Base-by-base conservation (phyloP, 2,888 invertebrate species). In the Mechanitis mazaeus region DNA sequence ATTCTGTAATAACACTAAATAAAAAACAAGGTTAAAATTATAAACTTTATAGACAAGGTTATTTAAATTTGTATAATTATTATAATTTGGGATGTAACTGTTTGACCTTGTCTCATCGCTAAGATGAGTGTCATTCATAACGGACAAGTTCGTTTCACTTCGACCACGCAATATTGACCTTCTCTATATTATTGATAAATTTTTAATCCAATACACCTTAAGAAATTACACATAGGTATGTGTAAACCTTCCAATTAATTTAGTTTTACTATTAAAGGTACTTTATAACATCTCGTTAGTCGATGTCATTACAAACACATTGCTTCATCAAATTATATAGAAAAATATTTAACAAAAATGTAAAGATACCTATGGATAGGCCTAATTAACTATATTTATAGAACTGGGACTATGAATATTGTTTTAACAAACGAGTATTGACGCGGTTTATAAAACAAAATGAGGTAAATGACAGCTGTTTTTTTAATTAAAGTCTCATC, bases 81-180 rank as follows among this genome's bases (percentile, higher is more conserved):
- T 46, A 46, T 35, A 33, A 47, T 50, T 50, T 50, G 33, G 56
- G 56, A 56, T 42, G 45, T 56, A 45, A 45, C 42, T 3, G 28
- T 28, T 6, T 54, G 59, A 63, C 62, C 62, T 63, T 59, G 62
- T 20, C 31, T 12, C 45, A 53, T 33, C 45, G 59, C 46, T 59
- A 53, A 50, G 28, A 58, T 42, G 59, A 2, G 59, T 56, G 62
- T 56, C 61, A 55, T 55, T 45, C 35, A 56, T 59, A 55, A 56
- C 33, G n/a, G 45, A 28, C 46, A 46, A 20, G 42, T 42, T 56
- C 5, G 35, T 6, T 54, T 45, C 45, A 45, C 45, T 45, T 33
- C 38, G 46, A 58, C 54, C 45, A 58, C 47, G 45, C 53, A 58
- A 57, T 61, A 57, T 57, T 57, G 61, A 58, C 58, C 61, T 61